A percentile compares a stretch with the other conserved stretches of the same genome.
phyloP scores from a whole-genome alignment of 2,888 invertebrate species.

The Erebia aethiops region DNA sequence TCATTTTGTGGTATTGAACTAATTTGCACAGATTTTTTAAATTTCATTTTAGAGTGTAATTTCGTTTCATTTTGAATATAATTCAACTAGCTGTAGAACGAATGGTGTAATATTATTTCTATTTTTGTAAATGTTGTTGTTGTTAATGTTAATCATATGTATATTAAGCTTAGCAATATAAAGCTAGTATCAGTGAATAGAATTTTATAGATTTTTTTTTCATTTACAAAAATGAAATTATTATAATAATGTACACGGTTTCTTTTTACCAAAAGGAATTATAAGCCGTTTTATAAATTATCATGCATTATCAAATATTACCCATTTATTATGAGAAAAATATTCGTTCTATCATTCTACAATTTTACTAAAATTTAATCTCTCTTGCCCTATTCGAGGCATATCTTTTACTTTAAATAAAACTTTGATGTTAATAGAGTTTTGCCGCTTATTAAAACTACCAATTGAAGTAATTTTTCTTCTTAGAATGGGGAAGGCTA shows the following conservation, averaged over 20 bases:
- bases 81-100: neutral
- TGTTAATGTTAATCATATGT: constrained; percentile 30
- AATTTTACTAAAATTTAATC: too few relatives aligned
- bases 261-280: neutral
- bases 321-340: neutral
- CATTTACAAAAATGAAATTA: neutral
- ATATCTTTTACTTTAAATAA: too few relatives aligned
- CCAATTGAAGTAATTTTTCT: neutral
- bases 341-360: neutral
- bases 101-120: constrained; percentile 19
- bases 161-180: constrained; percentile 11
- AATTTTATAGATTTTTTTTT: neutral
- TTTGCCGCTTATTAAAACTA: neutral
- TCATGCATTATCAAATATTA: neutral
- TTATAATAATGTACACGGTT: neutral
- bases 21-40: constrained; percentile 21
- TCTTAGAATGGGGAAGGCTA: neutral
- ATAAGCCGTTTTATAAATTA: neutral
- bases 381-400: too few relatives aligned
- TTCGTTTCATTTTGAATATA: constrained; percentile 1
- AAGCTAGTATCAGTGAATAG: constrained; percentile 13
- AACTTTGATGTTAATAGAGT: neutral
- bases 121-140: constrained; percentile 39
- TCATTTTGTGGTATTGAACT: constrained; percentile 14
- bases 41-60: constrained; percentile 10